A percentile compares a stretch with the other conserved stretches of the same genome.
These are phyloP conservation scores for Axea sp. DNA, from an alignment of 2,888 invertebrate genomes.

Conservation along the genomic window DNA sequence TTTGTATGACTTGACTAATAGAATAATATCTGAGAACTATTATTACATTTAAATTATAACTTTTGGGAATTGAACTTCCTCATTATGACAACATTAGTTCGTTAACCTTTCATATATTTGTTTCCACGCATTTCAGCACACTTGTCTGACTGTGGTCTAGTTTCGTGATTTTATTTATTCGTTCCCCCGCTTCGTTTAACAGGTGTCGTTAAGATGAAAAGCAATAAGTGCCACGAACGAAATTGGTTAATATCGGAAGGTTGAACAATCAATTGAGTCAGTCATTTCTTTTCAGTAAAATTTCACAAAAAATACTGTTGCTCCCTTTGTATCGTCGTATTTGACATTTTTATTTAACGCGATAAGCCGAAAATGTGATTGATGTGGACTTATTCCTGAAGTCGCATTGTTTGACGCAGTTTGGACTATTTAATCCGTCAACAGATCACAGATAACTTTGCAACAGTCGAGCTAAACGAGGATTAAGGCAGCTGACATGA, in stretches of 20 bases:
- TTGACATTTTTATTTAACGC: slow-evolving; percentile 42
- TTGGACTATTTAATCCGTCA: slow-evolving; percentile 68
- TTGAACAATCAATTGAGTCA: not conserved
- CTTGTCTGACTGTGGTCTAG: too few relatives aligned
- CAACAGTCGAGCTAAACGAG: slow-evolving; percentile 70
- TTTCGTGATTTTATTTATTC: slow-evolving; percentile 12
- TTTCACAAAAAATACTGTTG: slow-evolving; percentile 33
- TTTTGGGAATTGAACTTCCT: too few relatives aligned
- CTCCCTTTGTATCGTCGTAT: slow-evolving; percentile 23
- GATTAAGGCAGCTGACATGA: slow-evolving; percentile 74
- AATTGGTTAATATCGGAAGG: not conserved
- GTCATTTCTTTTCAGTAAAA: not conserved
- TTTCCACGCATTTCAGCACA: too few relatives aligned
- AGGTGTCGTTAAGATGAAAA: slow-evolving; percentile 26
- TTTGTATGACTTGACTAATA: too few relatives aligned
- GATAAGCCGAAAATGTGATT: slow-evolving; percentile 21
- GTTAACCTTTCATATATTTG: too few relatives aligned
- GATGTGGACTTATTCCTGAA: slow-evolving; percentile 4
- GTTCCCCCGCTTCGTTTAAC: slow-evolving; percentile 23
- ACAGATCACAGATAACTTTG: slow-evolving; percentile 71
- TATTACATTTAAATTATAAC: too few relatives aligned
- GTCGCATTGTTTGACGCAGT: slow-evolving; percentile 4
- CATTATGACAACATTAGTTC: too few relatives aligned
- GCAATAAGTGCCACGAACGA: slow-evolving; percentile 15
- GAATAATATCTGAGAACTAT: too few relatives aligned